These are phyloP conservation scores for Conomelus anceps DNA, from an alignment of 2,888 invertebrate genomes.

Conservation along the genomic window DNA sequence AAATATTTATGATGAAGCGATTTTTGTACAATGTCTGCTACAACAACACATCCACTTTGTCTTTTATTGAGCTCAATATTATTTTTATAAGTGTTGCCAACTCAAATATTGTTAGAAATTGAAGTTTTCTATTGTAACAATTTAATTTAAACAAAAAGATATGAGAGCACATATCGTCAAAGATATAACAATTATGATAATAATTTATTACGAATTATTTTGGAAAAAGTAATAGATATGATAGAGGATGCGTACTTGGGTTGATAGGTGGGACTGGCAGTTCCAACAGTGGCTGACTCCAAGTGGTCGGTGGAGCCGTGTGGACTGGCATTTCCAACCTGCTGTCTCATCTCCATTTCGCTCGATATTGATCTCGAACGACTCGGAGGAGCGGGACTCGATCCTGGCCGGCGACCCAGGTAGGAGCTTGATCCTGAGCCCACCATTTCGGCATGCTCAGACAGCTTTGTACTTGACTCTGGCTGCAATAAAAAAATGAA, in stretches of 20 bases:
- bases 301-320: slow-evolving; percentile 38
- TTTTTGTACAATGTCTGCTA: too few species aligned
- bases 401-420: slow-evolving; percentile 29
- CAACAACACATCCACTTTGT: too few species aligned
- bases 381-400: slow-evolving; percentile 35
- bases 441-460: slow-evolving; percentile 20
- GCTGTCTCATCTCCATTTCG: slow-evolving; percentile 34
- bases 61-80: too few species aligned
- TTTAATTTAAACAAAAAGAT: too few species aligned
- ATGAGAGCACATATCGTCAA: too few species aligned
- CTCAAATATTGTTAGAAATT: too few species aligned
- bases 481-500: not conserved
- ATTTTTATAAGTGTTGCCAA: too few species aligned
- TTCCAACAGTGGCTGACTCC: slow-evolving; percentile 37
- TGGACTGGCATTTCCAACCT: slow-evolving; percentile 30
- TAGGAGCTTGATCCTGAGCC: slow-evolving; percentile 37
- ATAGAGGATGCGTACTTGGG: slow-evolving; percentile 32
- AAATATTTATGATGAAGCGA: too few species aligned
- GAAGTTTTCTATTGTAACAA: too few species aligned
- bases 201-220: not conserved
- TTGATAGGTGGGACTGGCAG: slow-evolving; percentile 37
- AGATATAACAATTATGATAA: too few species aligned
- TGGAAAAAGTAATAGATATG: not conserved
- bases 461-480: slow-evolving; percentile 12
- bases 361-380: slow-evolving; percentile 37